These are phyloP conservation scores for Linurgus olivaceus DNA, from an alignment of 2,797 vertebrate genomes.

Conservation along the genomic window DNA sequence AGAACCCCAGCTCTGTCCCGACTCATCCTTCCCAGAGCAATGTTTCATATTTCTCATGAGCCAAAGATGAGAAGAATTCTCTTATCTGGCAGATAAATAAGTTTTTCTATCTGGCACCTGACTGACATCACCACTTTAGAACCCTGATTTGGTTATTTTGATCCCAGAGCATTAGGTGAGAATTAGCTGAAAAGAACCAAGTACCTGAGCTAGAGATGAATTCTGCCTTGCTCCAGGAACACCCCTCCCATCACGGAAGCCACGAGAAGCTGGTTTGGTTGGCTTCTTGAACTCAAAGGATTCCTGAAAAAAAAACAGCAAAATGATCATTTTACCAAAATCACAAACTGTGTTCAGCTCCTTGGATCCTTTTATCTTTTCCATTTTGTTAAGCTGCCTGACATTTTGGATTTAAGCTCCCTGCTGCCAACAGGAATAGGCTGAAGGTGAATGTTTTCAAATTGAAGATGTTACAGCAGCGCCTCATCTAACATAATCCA, in stretches of 20 bases:
- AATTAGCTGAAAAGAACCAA: slow-evolving; percentile 12
- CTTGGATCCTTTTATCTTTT: not conserved
- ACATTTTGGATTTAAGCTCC: not conserved
- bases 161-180: not conserved
- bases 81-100: not conserved
- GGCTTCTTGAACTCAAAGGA: slow-evolving; percentile 96
- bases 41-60: not conserved
- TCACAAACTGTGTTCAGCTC: not conserved
- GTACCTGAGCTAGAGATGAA: slow-evolving; percentile 83
- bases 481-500: not conserved
- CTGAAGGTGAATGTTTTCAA: not conserved
- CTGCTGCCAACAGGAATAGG: not conserved
- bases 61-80: not conserved
- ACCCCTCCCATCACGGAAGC: slow-evolving; percentile 71
- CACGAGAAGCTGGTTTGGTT: slow-evolving; percentile 80
- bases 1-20: not conserved
- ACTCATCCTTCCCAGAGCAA: not conserved
- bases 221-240: slow-evolving; percentile 79
- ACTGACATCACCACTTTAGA: not conserved
- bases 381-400: not conserved
- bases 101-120: not conserved
- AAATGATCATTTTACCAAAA: not conserved
- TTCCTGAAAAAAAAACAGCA: slow-evolving; percentile 73
- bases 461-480: not conserved
- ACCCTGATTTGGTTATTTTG: rapidly evolving